A percentile compares a stretch with the other conserved stretches of the same genome.
Conservation (phyloP, 2,888 invertebrate species). For the Halocaridina rubra region DNA sequence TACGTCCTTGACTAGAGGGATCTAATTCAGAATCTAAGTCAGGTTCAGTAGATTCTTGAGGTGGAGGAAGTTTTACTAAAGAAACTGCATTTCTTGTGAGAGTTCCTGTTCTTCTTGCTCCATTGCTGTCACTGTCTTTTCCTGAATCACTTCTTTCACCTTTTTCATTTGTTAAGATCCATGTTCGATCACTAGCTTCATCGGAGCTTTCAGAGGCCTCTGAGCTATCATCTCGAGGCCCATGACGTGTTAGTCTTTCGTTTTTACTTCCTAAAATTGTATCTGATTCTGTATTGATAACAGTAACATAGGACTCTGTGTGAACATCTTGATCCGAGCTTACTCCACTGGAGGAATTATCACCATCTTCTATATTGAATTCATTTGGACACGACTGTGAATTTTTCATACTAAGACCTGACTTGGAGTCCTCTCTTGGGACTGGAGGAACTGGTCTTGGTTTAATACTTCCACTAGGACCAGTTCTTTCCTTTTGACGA, state of each 20-base stretch:
- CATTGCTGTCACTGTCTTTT: conserved; percentile 66
- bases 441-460: conserved; percentile 20
- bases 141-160: conserved; percentile 48
- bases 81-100: conserved; percentile 79
- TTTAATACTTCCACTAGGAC: conserved; percentile 48
- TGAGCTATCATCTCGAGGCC: conserved; percentile 59
- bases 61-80: conserved; percentile 83
- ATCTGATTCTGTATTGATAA: conserved; percentile 70
- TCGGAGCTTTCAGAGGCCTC: conserved; percentile 65
- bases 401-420: conserved; percentile 78
- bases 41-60: conserved; percentile 73
- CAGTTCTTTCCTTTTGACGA: conserved; percentile 56
- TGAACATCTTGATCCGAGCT: conserved; percentile 82
- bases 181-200: conserved; percentile 64
- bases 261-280: conserved; percentile 50
- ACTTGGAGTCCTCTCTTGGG: conserved; percentile 42
- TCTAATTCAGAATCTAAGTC: conserved; percentile 73
- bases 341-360: conserved; percentile 89
- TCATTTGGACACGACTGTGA: conserved; percentile 90
- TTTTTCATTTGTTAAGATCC: conserved; percentile 63
- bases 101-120: conserved; percentile 67
- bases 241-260: conserved; percentile 64
- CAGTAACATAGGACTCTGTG: conserved; percentile 65
- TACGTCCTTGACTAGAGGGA: conserved; percentile 61
- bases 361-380: conserved; percentile 79